phyloP scores from a whole-genome alignment of 2,888 invertebrate genomes.

The Phlogophora meticulosa region DNA sequence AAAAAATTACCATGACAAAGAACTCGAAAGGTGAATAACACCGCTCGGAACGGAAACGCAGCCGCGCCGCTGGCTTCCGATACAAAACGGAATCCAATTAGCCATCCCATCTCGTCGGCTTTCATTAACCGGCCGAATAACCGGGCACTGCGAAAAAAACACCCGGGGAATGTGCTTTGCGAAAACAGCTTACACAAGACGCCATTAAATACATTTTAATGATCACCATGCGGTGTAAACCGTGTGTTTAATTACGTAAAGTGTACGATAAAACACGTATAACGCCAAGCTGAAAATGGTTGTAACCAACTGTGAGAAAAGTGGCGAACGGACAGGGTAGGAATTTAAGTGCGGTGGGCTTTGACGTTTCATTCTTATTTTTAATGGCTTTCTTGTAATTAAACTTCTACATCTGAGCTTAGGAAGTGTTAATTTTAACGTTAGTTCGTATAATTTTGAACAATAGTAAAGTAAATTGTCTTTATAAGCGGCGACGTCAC shows the following conservation, averaged over 20 bases:
- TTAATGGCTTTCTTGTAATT: conserved; percentile 47
- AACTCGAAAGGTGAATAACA: conserved; percentile 78
- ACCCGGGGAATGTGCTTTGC: conserved; percentile 70
- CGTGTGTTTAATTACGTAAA: conserved; percentile 77
- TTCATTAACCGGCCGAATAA: conserved; percentile 83
- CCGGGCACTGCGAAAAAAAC: conserved; percentile 77
- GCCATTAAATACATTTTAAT: conserved; percentile 80
- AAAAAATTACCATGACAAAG: conserved; percentile 75
- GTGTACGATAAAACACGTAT: conserved; percentile 75
- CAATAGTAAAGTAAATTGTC: conserved; percentile 17
- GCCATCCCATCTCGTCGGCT: conserved; percentile 82
- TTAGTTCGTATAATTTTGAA: conserved; percentile 18
- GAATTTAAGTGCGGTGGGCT: conserved; percentile 54
- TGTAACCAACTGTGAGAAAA: conserved; percentile 68
- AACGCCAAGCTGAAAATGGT: conserved; percentile 64
- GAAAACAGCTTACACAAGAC: conserved; percentile 79
- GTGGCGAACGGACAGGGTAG: conserved; percentile 51
- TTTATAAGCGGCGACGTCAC: conserved; percentile 25
- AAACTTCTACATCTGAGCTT: conserved; percentile 17
- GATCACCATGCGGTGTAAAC: conserved; percentile 72
- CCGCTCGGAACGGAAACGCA: conserved; percentile 74
- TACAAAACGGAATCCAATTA: conserved; percentile 88
- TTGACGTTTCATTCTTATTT: conserved; percentile 56
- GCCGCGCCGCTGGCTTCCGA: conserved; percentile 78
- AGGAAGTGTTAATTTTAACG: conserved; percentile 6